phyloP scores from a whole-genome alignment of 2,888 invertebrate genomes.

The Graphium colonna region DNA sequence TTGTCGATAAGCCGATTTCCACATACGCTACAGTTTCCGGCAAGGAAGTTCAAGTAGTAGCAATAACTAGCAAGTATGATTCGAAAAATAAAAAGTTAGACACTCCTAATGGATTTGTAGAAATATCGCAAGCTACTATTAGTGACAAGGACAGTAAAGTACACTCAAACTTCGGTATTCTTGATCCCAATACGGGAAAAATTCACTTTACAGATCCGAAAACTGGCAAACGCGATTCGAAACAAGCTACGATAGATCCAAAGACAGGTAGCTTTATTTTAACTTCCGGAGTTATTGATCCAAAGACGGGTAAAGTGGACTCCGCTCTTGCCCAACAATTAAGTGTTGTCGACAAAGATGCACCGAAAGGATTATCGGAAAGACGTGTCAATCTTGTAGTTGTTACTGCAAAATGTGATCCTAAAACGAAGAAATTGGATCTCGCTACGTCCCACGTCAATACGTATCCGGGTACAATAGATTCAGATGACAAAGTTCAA shows the following conservation, averaged over 20 bases:
- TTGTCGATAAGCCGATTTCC: constrained; percentile 79
- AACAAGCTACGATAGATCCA: constrained; percentile 79
- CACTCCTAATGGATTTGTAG: constrained; percentile 77
- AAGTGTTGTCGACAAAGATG: constrained; percentile 67
- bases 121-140: constrained; percentile 76
- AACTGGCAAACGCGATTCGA: constrained; percentile 82
- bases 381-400: constrained; percentile 73
- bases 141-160: constrained; percentile 86
- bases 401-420: constrained; percentile 80
- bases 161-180: constrained; percentile 82
- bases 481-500: constrained; percentile 76
- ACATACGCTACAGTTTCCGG: constrained; percentile 61
- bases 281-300: constrained; percentile 81
- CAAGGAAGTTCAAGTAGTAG: constrained; percentile 78
- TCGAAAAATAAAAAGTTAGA: constrained; percentile 80
- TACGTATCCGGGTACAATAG: constrained; percentile 58
- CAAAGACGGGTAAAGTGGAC: constrained; percentile 82
- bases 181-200: constrained; percentile 80
- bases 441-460: constrained; percentile 73
- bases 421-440: constrained; percentile 72
- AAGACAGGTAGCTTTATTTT: constrained; percentile 79
- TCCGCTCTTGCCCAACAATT: constrained; percentile 81
- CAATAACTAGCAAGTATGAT: constrained; percentile 81
- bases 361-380: constrained; percentile 67
- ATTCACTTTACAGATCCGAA: constrained; percentile 78